A percentile compares a stretch with the other conserved stretches of the same genome.
phyloP scores from a whole-genome alignment of 2,113 vertebrate species.

The Mungos mungo region DNA sequence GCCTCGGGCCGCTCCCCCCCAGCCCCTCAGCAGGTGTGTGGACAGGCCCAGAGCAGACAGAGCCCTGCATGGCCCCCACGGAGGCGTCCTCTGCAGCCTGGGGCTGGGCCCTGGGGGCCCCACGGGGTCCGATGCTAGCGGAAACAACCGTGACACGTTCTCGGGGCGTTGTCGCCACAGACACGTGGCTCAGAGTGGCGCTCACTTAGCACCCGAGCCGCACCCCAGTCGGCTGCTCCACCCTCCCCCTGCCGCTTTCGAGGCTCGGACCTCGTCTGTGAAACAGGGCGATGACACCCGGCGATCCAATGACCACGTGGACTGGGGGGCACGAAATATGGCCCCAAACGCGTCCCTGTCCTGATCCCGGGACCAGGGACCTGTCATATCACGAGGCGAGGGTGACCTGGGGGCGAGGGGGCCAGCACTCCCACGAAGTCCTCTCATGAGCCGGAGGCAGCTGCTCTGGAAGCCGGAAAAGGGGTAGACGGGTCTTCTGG shows the following conservation, averaged over 20 bases:
- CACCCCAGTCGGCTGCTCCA: not conserved
- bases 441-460: not conserved
- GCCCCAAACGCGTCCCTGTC: not conserved
- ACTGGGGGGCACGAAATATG: too few species aligned
- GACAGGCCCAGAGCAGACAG: not conserved
- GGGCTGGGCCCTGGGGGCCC: not conserved
- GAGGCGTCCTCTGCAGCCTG: not conserved
- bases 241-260: not conserved
- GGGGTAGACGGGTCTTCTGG: not conserved
- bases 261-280: not conserved
- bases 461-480: not conserved
- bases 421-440: not conserved
- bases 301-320: accelerated
- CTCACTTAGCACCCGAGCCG: not conserved
- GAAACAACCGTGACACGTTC: accelerated
- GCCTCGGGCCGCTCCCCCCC: too few species aligned
- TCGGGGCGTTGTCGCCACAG: too few species aligned
- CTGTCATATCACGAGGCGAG: not conserved
- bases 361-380: not conserved
- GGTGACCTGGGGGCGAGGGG: too few species aligned
- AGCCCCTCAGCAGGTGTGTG: accelerated
- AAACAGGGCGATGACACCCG: not conserved
- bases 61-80: not conserved
- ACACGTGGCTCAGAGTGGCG: not conserved
- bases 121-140: accelerated